Evolutionary conservation across 1,140 invertebrate genomes (phyloP), one percentile per base, ranked within the genome.

Genomic region (Adoxophyes honmai): DNA sequence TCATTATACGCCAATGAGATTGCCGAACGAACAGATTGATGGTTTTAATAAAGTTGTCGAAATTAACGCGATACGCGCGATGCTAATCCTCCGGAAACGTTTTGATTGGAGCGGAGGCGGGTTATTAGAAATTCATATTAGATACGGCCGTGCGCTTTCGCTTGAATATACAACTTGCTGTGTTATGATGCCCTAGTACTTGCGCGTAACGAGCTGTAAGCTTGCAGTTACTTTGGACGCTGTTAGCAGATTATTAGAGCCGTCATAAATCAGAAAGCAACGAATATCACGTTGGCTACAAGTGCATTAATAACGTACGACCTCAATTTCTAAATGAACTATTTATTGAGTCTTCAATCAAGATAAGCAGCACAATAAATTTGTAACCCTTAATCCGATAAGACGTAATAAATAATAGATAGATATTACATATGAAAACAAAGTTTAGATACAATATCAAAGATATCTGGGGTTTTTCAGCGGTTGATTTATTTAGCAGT

Each of bases 1-100:
- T 82, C 73, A 85, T 78, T 83, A 78, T 68, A 75, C 73, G 59
- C 64, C 70, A 72, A 74, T 76, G 67, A 68, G 69, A 73, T 70
- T 72, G 57, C 55, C 52, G 66, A 14, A 28, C 51, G 52, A 54
- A 67, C 67, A 75, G 72, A 77, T 78, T 76, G 76, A 79, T 75
- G 64, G 54, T 72, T 74, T 73, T 73, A 73, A 79, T 79, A 76
- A 70, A 71, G 53, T 57, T 63, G 55, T 61, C 55, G 21, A 60
- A 65, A 57, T 61, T 57, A 62, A 59, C 38, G 59, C 34, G 53
- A 56, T 59, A 57, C 53, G 48, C 52, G 42, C 42, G 18, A 6
- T 18, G 42, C 9, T 65, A 65, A 65, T 57, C 55, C 55, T 57
- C 11, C 16, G 34, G 42, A 65, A 58, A 57, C 34, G 35, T 59